A percentile compares a stretch with the other conserved stretches of the same genome.
Conservation (phyloP, 2,888 invertebrate species). For the Acanthopleura granulata region DNA sequence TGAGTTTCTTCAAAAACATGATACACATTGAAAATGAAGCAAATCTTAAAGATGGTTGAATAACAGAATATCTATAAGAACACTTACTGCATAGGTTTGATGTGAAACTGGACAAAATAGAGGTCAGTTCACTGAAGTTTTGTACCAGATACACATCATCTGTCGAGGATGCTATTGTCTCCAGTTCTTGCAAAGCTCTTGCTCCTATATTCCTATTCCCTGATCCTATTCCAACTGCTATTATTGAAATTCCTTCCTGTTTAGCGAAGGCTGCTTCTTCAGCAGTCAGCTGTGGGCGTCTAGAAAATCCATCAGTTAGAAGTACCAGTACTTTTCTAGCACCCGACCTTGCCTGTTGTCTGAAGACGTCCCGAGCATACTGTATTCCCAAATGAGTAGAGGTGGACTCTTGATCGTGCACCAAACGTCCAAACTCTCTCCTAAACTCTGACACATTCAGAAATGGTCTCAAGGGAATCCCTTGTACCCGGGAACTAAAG, state of each 20-base stretch:
- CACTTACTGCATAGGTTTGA: neutral
- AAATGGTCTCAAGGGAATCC: neutral
- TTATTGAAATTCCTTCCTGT: neutral
- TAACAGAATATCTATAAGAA: too few relatives aligned
- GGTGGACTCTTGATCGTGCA: neutral
- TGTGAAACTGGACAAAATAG: neutral
- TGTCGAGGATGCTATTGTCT: neutral
- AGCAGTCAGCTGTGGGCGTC: neutral
- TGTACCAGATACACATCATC: neutral
- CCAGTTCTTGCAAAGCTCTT: neutral
- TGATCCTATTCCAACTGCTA: conserved; percentile 1
- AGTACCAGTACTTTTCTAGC: neutral
- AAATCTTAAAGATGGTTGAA: too few relatives aligned
- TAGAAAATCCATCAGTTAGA: neutral
- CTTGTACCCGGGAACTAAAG: neutral
- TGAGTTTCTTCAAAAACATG: too few relatives aligned
- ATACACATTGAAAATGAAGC: too few relatives aligned
- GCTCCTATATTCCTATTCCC: neutral
- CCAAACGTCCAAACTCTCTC: neutral
- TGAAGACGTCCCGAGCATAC: neutral
- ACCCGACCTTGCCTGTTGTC: neutral
- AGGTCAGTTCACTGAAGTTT: neutral
- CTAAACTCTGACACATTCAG: neutral
- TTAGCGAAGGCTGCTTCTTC: neutral
- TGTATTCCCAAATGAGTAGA: neutral